phyloP scores from a whole-genome alignment of 2,888 invertebrate genomes.

The Crematogaster levior region DNA sequence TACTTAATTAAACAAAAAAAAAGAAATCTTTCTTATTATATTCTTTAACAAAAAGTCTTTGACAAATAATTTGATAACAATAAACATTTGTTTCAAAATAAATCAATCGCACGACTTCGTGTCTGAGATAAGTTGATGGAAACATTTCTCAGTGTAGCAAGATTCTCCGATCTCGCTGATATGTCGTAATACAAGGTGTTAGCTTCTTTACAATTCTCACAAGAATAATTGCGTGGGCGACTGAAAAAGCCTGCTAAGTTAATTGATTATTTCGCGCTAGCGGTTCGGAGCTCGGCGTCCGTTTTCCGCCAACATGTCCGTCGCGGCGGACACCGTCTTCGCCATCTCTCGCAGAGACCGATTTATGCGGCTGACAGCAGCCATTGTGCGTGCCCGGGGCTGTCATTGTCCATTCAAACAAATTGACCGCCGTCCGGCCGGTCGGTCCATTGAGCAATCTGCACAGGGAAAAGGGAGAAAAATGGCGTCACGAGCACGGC shows the following conservation, averaged over 20 bases:
- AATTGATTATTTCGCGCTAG: conserved; percentile 32
- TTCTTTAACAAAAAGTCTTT: neutral
- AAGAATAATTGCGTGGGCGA: neutral
- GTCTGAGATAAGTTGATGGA: neutral
- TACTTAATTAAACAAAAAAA: no score
- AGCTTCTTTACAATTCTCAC: neutral
- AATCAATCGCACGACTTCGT: neutral
- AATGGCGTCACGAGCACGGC: conserved; percentile 58
- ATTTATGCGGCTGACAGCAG: conserved; percentile 78
- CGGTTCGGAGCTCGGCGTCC: neutral
- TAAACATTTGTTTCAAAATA: neutral
- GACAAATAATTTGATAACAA: neutral
- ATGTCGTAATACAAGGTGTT: neutral
- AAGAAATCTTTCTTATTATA: neutral
- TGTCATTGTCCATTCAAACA: conserved; percentile 80
- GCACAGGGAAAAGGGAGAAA: conserved; percentile 74
- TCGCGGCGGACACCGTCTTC: conserved; percentile 63
- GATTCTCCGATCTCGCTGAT: neutral
- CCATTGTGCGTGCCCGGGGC: conserved; percentile 66
- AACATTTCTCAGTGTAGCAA: neutral
- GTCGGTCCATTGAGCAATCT: conserved; percentile 78
- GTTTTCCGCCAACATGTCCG: conserved; percentile 28
- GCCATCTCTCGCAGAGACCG: conserved; percentile 76
- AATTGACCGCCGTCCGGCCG: conserved; percentile 80
- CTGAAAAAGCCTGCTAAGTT: neutral